Base-by-base conservation (phyloP, 37 sponge, comb jelly and placozoan species). In the Diacarnus erythraeanus region DNA sequence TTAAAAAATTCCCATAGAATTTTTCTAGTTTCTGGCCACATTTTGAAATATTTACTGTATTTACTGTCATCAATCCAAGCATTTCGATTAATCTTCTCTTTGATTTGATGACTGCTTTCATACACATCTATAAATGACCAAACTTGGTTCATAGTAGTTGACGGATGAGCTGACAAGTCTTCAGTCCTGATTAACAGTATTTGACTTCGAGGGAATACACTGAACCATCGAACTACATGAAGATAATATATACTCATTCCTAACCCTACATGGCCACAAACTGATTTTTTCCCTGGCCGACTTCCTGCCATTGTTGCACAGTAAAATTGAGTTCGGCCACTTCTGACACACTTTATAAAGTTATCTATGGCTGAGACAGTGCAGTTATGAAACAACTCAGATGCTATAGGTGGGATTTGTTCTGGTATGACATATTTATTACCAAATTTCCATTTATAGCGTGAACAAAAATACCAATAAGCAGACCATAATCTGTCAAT, bases 401-500 rank as follows among this genome's bases (percentile, higher is more conserved):
- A 61, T 42, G 74, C 73, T 40, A 34, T 34, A 27, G 17, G 22
- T 15, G 21, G 12, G 1, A 63, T 31, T 9, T 29, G 4, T 31
- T 38, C 43, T 23, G 82, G 82, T 33, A 81, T 38, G 0, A 23
- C 30, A 18, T 35, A 30, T 17, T 15, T 26, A 18, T 37, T 42
- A 73, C 61, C 23, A 39, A 31, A 59, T 47, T 41, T 71, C 74
- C 74, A 72, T 21, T 42, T 51, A 15, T 29, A 26, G 12, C 67
- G 59, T 0, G 81, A 64, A 37, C 76, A 71, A 60, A 88, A 88
- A 65, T 82, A 88, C 71, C 74, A 61, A 61, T 39, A 88, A 76
- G 77, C 88, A 22, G 88, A 88, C 64, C 64, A 88, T 35, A 82
- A 56, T 72, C 88, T 58, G 0, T 82, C 71, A 5, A 77, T 63